Conservation (phyloP, 2,888 invertebrate species). For the Rhorus exstirpatorius region DNA sequence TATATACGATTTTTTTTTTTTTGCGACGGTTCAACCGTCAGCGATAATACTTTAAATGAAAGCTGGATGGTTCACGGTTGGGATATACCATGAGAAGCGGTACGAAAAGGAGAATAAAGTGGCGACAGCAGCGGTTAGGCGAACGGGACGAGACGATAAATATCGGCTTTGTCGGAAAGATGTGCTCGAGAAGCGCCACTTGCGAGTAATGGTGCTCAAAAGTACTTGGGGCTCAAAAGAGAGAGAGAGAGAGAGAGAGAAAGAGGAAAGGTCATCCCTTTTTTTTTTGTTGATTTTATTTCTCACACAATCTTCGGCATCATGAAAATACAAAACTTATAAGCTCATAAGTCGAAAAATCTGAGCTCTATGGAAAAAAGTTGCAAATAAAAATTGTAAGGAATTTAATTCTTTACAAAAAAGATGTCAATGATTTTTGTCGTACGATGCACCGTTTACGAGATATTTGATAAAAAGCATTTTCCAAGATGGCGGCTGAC, state of each 20-base stretch:
- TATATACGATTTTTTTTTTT: slow-evolving; percentile 4
- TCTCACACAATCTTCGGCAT: not conserved
- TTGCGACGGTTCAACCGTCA: slow-evolving; percentile 74
- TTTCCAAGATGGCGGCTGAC: no score
- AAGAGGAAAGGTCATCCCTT: not conserved
- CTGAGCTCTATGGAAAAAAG: no score
- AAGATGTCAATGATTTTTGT: no score
- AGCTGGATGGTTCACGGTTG: slow-evolving; percentile 69
- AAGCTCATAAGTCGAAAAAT: no score
- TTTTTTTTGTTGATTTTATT: not conserved
- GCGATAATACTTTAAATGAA: slow-evolving; percentile 85
- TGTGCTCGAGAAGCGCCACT: slow-evolving; percentile 83
- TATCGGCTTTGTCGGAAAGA: slow-evolving; percentile 83
- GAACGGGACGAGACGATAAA: slow-evolving; percentile 81
- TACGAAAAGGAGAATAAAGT: slow-evolving; percentile 26
- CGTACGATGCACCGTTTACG: no score
- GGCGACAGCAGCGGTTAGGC: slow-evolving; percentile 71
- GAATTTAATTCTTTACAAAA: no score
- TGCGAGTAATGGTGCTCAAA: slow-evolving; percentile 83
- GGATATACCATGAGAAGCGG: slow-evolving; percentile 1
- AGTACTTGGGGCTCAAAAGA: no score
- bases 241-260: not conserved
- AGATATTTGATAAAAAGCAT: no score
- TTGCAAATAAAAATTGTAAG: no score
- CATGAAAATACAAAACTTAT: slow-evolving; percentile 18